These are phyloP conservation scores for Acanthosoma haemorrhoidale DNA, from an alignment of 2,888 invertebrate genomes.

Conservation along the genomic window DNA sequence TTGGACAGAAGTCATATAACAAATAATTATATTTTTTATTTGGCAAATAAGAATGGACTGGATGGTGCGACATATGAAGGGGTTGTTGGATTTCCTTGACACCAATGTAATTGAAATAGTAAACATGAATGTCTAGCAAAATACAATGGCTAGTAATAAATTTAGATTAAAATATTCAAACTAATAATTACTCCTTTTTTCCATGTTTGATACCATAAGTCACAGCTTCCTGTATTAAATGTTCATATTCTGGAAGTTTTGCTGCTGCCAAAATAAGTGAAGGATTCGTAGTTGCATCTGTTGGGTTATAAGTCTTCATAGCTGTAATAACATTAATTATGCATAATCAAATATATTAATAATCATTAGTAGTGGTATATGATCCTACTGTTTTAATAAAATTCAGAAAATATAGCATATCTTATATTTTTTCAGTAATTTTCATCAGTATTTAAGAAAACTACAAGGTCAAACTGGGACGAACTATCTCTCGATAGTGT, in stretches of 20 bases:
- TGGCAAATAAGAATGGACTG: too few relatives aligned
- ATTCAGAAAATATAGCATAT: not conserved
- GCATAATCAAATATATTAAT: not conserved
- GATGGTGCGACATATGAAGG: too few relatives aligned
- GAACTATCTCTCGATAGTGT: too few relatives aligned
- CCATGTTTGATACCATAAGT: constrained; percentile 60
- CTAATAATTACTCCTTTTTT: not conserved
- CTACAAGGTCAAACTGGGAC: too few relatives aligned
- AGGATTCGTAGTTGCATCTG: constrained; percentile 99
- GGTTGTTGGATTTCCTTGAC: too few relatives aligned
- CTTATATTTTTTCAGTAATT: too few relatives aligned
- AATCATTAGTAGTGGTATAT: too few relatives aligned
- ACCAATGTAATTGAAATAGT: not conserved
- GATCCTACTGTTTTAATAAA: too few relatives aligned
- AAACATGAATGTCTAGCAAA: not conserved
- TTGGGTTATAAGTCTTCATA: constrained; percentile 90
- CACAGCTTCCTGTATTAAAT: constrained; percentile 83
- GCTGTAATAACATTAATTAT: constrained; percentile 54
- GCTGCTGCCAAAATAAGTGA: constrained; percentile 93
- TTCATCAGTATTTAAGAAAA: too few relatives aligned
- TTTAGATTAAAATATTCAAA: not conserved
- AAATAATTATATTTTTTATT: too few relatives aligned
- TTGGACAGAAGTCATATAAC: too few relatives aligned
- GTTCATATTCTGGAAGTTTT: constrained; percentile 86
- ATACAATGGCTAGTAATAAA: not conserved